phyloP scores from a whole-genome alignment of 2,888 invertebrate genomes.

The Dioctria linearis region DNA sequence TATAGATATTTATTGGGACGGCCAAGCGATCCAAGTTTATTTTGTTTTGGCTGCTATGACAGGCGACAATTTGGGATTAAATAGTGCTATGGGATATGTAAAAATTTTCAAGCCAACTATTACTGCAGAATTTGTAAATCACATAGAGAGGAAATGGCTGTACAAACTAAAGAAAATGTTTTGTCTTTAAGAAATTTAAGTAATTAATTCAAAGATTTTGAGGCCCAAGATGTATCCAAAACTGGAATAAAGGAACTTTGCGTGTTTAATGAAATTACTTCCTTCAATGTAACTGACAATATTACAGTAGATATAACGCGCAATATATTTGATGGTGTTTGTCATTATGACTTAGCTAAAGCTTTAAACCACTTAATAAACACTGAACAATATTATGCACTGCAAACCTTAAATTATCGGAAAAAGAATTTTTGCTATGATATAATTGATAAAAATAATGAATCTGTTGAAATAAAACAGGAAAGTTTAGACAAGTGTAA shows the following conservation, averaged over 20 bases:
- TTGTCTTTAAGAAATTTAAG: not conserved
- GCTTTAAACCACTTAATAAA: slow-evolving; percentile 54
- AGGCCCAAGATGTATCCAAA: not conserved
- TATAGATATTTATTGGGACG: not conserved
- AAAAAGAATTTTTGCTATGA: slow-evolving; percentile 6
- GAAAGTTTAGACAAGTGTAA: too few relatives aligned
- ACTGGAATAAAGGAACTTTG: not conserved
- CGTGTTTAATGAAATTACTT: not conserved
- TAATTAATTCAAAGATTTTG: not conserved
- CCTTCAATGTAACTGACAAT: slow-evolving; percentile 39
- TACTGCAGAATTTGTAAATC: not conserved
- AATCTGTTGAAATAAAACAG: too few relatives aligned
- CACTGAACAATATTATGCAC: slow-evolving; percentile 51
- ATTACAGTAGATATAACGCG: slow-evolving; percentile 57
- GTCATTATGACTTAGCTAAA: slow-evolving; percentile 52
- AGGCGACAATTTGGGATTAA: too few relatives aligned
- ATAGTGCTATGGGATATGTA: not conserved
- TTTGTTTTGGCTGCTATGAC: not conserved
- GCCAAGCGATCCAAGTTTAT: not conserved
- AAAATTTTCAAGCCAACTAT: slow-evolving; percentile 33
- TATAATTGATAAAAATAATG: slow-evolving; percentile 10
- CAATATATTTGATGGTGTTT: slow-evolving; percentile 57
- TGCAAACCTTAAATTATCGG: slow-evolving; percentile 13
- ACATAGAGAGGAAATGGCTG: not conserved
- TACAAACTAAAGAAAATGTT: not conserved